phyloP scores from a whole-genome alignment of 1,140 invertebrate species.

The Brevipalpus yothersi region DNA sequence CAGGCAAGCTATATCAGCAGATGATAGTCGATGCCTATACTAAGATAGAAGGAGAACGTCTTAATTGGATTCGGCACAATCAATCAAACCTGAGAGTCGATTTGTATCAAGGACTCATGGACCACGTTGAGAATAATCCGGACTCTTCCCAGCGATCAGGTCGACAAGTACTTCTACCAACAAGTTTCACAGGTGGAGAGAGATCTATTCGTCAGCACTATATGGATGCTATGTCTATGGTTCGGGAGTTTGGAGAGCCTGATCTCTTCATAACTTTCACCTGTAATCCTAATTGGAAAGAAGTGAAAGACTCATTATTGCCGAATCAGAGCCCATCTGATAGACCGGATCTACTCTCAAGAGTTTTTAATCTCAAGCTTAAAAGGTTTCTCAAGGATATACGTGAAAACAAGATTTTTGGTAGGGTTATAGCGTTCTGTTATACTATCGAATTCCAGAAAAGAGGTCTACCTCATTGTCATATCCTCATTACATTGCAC shows the following conservation, averaged over 20 bases:
- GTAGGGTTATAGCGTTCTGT: neutral
- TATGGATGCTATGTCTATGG: constrained; percentile 17
- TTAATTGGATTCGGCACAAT: neutral
- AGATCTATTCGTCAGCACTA: constrained; percentile 6
- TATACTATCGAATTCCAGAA: neutral
- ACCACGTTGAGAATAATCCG: too few species aligned
- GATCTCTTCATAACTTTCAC: constrained; percentile 25
- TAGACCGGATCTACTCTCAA: neutral
- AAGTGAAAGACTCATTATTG: constrained; percentile 16
- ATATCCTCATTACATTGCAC: neutral
- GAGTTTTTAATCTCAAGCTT: neutral
- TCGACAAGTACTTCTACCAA: constrained; percentile 6
- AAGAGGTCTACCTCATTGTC: neutral
- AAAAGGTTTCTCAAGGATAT: neutral
- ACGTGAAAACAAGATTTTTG: neutral
- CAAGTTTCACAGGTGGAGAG: constrained; percentile 6
- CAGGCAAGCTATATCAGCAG: neutral
- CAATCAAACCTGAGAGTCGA: neutral
- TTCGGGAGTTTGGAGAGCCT: constrained; percentile 18
- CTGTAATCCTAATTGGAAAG: constrained; percentile 24
- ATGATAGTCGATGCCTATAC: neutral
- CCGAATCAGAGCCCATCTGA: neutral
- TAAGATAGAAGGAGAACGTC: neutral
- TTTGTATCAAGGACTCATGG: too few species aligned
- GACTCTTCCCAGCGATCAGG: too few species aligned